Evolutionary conservation across 2,113 vertebrate species (phyloP).

Genomic region (Apus apus): DNA sequence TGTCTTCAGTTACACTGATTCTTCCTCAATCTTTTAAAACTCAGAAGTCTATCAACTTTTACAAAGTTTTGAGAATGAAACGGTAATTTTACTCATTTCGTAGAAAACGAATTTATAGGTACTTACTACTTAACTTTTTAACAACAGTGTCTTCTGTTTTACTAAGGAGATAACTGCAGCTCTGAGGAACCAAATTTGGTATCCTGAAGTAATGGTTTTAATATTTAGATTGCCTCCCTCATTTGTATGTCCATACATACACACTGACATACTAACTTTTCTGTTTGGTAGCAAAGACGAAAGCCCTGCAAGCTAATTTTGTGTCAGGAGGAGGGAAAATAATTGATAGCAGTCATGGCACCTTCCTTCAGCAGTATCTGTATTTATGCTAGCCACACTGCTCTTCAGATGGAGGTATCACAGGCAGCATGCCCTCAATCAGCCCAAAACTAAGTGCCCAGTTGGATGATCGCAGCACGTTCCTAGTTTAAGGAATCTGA

Average conservation of each 20-base stretch:
- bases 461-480: background rate
- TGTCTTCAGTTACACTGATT: accelerated
- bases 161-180: background rate
- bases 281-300: background rate
- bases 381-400: accelerated
- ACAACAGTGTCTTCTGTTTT: background rate
- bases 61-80: background rate
- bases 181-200: background rate
- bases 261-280: background rate
- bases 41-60: background rate
- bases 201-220: background rate
- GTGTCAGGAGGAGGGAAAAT: background rate
- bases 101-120: background rate
- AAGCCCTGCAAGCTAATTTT: background rate
- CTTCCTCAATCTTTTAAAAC: background rate
- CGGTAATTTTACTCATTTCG: background rate
- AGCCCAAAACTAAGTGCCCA: background rate
- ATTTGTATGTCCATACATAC: background rate
- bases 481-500: background rate
- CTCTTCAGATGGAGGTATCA: background rate
- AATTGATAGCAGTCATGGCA: accelerated
- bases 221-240: background rate
- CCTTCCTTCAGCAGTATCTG: accelerated
- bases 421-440: background rate
- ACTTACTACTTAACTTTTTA: background rate